Conservation (phyloP, 2,797 vertebrate genomes). For the Parauchenoglanis punctatus region DNA sequence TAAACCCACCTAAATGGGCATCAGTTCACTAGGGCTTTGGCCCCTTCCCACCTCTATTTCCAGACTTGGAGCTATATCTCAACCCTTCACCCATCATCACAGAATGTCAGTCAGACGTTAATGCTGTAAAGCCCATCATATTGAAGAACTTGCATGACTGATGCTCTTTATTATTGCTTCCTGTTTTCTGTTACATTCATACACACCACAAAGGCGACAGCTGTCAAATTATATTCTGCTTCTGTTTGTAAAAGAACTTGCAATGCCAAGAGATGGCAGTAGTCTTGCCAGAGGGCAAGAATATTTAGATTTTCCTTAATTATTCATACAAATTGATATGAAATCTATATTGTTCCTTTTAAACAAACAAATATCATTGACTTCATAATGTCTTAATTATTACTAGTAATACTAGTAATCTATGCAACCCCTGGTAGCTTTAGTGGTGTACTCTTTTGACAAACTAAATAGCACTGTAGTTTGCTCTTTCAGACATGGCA, state of each 20-base stretch:
- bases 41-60: conserved; percentile 74
- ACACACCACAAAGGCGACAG: background rate
- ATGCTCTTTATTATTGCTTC: background rate
- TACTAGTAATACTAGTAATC: background rate
- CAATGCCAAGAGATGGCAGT: too few relatives aligned
- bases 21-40: conserved; percentile 71
- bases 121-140: background rate
- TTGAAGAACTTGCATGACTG: background rate
- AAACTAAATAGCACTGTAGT: background rate
- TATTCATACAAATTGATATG: background rate
- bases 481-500: background rate
- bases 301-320: background rate
- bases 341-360: background rate
- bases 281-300: too few relatives aligned
- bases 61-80: conserved; percentile 41
- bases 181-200: background rate
- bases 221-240: conserved; percentile 1
- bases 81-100: conserved; percentile 29
- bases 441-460: background rate
- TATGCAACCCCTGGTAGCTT: background rate
- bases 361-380: background rate
- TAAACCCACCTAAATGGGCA: conserved; percentile 72
- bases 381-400: background rate
- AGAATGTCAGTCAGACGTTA: background rate
- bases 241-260: background rate